Base-by-base conservation (phyloP, 2,888 invertebrate species). In the Sinotaia quadrata region DNA sequence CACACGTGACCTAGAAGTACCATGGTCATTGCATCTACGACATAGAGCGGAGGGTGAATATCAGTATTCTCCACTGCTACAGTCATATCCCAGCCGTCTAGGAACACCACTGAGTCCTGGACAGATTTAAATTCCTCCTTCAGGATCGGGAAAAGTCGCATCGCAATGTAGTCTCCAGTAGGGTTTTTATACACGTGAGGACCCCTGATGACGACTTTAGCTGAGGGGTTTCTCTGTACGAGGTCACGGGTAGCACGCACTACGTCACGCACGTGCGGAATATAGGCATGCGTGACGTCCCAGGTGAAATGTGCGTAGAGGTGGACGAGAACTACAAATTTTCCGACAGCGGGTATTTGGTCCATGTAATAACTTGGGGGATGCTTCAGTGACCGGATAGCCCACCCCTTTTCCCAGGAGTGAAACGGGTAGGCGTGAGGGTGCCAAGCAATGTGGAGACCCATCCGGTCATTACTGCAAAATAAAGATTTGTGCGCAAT, bases 41-140 rank as follows among this genome's bases (percentile, higher is more conserved):
- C 47, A 18, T 47, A 7, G 2, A 2, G 47, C 7, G 44, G 31
- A 0, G 62, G 62, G 12, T 47, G 49, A 33, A 18, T n/a, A 37
- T 10, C 41, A n/a, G 18, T 18, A 18, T 49, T 31, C 7, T 47
- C 47, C 1, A n/a, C 27, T 27, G 44, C 49, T 4, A 62, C 15
- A 37, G 44, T 62, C 29, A 62, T 62, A 34, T 62, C 62, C 62
- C 62, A 62, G 62, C 44, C 3, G 31, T 62, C 49, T 10, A 62
- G 62, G 31, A 49, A 62, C 12, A 62, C 49, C 29, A 62, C 49
- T 51, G 12, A 49, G n/a, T 62, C 33, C 21, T 33, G 31, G 21
- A 62, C 31, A n/a, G 33, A 7, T 24, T 8, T 24, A 7, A 62
- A 47, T 49, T 62, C 62, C 33, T 44, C 62, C 21, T 44, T 37